Evolutionary conservation across 2,888 invertebrate genomes (phyloP).

Genomic region (Tipula unca): DNA sequence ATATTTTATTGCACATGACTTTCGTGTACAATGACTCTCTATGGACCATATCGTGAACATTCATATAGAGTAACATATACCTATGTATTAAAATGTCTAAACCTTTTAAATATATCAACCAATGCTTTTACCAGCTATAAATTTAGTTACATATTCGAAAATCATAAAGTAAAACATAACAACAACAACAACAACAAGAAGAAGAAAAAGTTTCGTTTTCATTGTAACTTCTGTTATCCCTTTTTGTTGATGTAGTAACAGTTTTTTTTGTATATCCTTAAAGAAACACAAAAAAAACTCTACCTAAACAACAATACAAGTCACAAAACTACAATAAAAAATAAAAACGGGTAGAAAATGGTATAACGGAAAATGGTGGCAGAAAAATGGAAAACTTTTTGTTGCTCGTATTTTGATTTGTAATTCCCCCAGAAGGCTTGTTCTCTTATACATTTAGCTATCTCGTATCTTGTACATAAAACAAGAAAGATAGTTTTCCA

Average conservation of each 20-base stretch:
- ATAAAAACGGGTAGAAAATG: neutral
- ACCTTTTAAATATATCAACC: neutral
- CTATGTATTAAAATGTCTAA: neutral
- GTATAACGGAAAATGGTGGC: neutral
- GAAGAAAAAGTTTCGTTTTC: neutral
- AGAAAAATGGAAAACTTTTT: neutral
- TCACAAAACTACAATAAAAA: conserved; percentile 14
- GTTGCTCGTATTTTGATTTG: neutral
- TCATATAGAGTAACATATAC: neutral
- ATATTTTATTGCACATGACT: neutral
- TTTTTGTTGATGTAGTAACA: neutral
- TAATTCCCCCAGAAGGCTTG: neutral
- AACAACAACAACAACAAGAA: neutral
- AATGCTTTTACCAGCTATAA: conserved; percentile 8
- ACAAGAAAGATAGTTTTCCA: neutral
- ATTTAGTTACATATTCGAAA: neutral
- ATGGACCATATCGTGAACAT: neutral
- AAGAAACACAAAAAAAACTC: neutral
- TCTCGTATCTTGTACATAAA: neutral
- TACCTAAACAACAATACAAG: neutral
- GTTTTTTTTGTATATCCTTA: neutral
- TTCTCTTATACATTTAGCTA: neutral
- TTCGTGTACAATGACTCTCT: neutral
- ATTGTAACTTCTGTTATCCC: neutral
- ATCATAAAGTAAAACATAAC: neutral